A percentile compares a stretch with the other conserved stretches of the same genome.
phyloP scores from a whole-genome alignment of 2,113 vertebrate species.

The Silurus asotus region DNA sequence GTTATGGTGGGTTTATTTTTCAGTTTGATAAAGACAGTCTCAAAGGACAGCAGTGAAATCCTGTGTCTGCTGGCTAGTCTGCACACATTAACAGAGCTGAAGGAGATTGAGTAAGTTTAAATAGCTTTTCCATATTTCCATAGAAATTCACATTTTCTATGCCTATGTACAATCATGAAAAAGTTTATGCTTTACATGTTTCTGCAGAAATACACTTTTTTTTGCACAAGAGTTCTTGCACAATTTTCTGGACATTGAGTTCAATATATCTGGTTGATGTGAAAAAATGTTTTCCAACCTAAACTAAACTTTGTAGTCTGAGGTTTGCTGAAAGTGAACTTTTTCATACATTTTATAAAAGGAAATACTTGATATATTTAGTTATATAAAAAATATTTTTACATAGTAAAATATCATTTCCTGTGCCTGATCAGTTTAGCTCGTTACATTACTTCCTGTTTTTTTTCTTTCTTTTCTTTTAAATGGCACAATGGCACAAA shows the following conservation, averaged over 20 bases:
- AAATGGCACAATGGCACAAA: not conserved
- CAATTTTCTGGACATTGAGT: not conserved
- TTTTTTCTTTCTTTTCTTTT: not conserved
- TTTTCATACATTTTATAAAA: not conserved
- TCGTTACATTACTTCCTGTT: not conserved
- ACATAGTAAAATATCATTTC: not conserved
- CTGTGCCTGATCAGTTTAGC: not conserved
- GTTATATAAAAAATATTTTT: not conserved
- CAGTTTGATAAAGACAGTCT: conserved; percentile 73
- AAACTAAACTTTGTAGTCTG: not conserved
- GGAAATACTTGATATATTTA: not conserved
- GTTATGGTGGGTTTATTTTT: conserved; percentile 51
- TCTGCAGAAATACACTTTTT: not conserved
- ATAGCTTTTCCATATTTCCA: not conserved
- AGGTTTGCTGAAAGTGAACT: not conserved
- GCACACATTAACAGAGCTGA: conserved; percentile 61
- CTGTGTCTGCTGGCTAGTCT: conserved; percentile 63
- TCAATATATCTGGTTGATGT: not conserved
- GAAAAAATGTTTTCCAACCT: not conserved
- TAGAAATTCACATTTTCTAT: not conserved
- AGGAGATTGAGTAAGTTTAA: conserved; percentile 77
- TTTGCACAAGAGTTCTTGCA: not conserved
- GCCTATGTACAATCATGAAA: not conserved
- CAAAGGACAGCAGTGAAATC: conserved; percentile 27
- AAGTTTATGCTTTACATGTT: not conserved